phyloP scores from a whole-genome alignment of 35 echinoderm and acorn worm genomes.

The Ophioderma brevispina region DNA sequence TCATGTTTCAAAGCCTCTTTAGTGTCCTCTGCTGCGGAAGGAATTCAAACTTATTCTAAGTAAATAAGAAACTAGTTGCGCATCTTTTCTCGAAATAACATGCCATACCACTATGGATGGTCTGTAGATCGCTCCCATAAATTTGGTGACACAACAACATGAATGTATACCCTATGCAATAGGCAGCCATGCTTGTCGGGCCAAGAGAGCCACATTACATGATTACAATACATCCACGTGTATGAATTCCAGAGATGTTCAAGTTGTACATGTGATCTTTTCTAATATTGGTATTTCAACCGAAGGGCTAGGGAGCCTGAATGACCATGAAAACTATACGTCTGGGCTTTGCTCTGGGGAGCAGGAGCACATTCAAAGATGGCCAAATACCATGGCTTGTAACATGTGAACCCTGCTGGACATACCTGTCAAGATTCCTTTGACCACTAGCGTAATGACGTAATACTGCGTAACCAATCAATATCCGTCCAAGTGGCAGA shows the following conservation, averaged over 20 bases:
- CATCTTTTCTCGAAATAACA: not conserved
- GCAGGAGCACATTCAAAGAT: not conserved
- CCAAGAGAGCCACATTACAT: too few species aligned
- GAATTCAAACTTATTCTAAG: not conserved
- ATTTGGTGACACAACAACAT: not conserved
- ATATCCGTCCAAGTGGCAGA: not conserved
- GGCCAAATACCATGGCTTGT: not conserved
- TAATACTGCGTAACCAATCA: not conserved
- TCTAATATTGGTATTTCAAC: too few species aligned
- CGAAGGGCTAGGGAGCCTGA: too few species aligned
- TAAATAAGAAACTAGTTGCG: not conserved
- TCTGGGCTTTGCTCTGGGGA: too few species aligned
- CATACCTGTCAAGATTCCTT: not conserved
- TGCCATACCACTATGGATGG: too few species aligned
- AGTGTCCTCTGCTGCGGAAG: constrained; percentile 58
- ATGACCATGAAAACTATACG: too few species aligned
- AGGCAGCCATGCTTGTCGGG: not conserved
- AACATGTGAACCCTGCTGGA: not conserved
- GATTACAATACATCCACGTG: too few species aligned
- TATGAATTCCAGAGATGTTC: too few species aligned
- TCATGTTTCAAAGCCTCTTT: constrained; percentile 58
- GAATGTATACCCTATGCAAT: not conserved
- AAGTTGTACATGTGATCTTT: too few species aligned
- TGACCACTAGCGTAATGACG: not conserved
- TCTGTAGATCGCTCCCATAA: not conserved